phyloP scores from a whole-genome alignment of 2,888 invertebrate species.

The Parnassius mnemosyne region DNA sequence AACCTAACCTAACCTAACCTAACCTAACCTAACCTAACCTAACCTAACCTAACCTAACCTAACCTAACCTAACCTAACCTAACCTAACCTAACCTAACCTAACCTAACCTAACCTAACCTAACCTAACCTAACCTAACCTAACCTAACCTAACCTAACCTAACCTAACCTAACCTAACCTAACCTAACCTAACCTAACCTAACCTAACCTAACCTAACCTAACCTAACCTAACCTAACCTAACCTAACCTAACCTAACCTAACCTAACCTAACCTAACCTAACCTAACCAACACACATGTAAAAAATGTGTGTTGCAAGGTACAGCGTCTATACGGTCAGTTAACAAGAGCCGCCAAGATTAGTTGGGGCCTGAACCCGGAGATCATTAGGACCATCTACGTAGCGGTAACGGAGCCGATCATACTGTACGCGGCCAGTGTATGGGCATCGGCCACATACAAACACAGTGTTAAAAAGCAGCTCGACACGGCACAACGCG shows the following conservation, averaged over 20 bases:
- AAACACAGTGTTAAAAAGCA: too few species aligned
- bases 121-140: conserved; percentile 17
- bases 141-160: conserved; percentile 6
- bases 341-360: too few species aligned
- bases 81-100: conserved; percentile 30
- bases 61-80: conserved; percentile 30
- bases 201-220: conserved; percentile 27
- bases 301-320: too few species aligned
- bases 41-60: conserved; percentile 31
- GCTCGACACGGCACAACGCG: too few species aligned
- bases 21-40: conserved; percentile 30
- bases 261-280: conserved; percentile 7
- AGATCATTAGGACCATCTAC: too few species aligned
- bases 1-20: conserved; percentile 31
- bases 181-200: conserved; percentile 30
- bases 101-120: conserved; percentile 27
- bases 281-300: too few species aligned
- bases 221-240: conserved; percentile 9
- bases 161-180: conserved; percentile 30
- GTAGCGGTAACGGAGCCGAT: too few species aligned
- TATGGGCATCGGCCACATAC: too few species aligned
- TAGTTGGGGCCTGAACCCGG: too few species aligned
- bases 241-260: conserved; percentile 10
- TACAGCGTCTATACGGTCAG: too few species aligned
- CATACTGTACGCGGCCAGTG: too few species aligned